Conservation (phyloP, 1,140 invertebrate genomes). For the Batillaria attramentaria region DNA sequence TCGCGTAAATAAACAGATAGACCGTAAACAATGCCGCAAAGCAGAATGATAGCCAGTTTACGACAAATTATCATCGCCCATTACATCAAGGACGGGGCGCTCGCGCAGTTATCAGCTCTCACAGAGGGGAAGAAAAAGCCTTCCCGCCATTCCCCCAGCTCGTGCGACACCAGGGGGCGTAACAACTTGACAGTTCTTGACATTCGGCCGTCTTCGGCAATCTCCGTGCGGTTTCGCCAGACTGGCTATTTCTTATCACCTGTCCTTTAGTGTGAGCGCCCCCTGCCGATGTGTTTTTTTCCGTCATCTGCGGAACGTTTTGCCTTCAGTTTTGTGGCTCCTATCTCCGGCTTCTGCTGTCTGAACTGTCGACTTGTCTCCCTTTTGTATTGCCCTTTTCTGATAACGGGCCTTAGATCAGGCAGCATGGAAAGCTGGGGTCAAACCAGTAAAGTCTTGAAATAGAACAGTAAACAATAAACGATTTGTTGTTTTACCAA, state of each 20-base stretch:
- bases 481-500: too few species aligned
- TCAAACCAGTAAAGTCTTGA: too few species aligned
- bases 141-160: neutral
- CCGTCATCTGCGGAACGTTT: too few species aligned
- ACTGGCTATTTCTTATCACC: conserved; percentile 12
- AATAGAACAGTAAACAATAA: too few species aligned
- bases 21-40: conserved; percentile 16
- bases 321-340: too few species aligned
- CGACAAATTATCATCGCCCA: conserved; percentile 32
- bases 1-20: conserved; percentile 26
- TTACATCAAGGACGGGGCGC: conserved; percentile 26
- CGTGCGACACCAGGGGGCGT: conserved; percentile 14
- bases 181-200: conserved; percentile 27
- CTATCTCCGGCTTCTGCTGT: too few species aligned
- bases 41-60: conserved; percentile 19
- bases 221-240: neutral
- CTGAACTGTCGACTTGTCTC: too few species aligned
- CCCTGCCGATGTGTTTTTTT: too few species aligned
- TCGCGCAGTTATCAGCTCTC: conserved; percentile 20
- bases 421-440: too few species aligned
- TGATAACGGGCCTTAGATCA: too few species aligned
- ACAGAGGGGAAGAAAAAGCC: conserved; percentile 18
- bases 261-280: too few species aligned
- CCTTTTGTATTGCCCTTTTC: too few species aligned
- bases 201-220: conserved; percentile 18